Evolutionary conservation across 1,140 invertebrate genomes (phyloP).

Genomic region (Drosophila pachea): DNA sequence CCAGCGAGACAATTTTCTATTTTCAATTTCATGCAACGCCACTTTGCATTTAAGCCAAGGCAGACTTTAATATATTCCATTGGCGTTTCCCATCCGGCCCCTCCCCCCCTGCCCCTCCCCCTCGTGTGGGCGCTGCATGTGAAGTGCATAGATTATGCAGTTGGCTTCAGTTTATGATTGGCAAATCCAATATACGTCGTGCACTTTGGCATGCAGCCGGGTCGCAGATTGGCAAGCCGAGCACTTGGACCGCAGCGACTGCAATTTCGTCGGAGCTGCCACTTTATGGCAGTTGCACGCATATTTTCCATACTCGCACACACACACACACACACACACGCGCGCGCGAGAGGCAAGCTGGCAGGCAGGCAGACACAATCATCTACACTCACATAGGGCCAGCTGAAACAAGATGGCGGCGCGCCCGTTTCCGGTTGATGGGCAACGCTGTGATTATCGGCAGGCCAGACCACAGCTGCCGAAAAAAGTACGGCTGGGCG

Average conservation of each 20-base stretch:
- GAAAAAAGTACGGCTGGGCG: conserved; percentile 33
- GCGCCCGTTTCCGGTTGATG: conserved; percentile 72
- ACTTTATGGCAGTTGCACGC: conserved; percentile 72
- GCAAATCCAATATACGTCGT: conserved; percentile 74
- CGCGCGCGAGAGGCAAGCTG: too few relatives aligned
- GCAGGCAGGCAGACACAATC: background rate
- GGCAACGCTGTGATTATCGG: conserved; percentile 72
- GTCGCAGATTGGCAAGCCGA: conserved; percentile 53
- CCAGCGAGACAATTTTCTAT: conserved; percentile 13
- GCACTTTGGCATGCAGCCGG: conserved; percentile 66
- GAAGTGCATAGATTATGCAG: conserved; percentile 74
- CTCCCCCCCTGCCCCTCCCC: background rate
- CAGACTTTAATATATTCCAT: conserved; percentile 47
- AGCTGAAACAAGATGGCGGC: conserved; percentile 69
- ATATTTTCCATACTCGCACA: conserved; percentile 52
- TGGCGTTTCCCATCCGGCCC: conserved; percentile 27
- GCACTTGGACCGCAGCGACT: conserved; percentile 39
- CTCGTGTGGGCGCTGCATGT: conserved; percentile 32
- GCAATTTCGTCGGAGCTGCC: conserved; percentile 55
- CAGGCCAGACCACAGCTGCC: conserved; percentile 64
- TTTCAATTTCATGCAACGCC: conserved; percentile 51
- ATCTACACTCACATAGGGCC: conserved; percentile 13
- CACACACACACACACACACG: conserved; percentile 30
- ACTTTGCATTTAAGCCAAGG: conserved; percentile 36
- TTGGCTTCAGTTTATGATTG: conserved; percentile 76